Percentiles rank a stretch among this genome's conserved stretches.
phyloP scores from a whole-genome alignment of 2,797 vertebrate genomes.

The Heteromormyrus szaboi region DNA sequence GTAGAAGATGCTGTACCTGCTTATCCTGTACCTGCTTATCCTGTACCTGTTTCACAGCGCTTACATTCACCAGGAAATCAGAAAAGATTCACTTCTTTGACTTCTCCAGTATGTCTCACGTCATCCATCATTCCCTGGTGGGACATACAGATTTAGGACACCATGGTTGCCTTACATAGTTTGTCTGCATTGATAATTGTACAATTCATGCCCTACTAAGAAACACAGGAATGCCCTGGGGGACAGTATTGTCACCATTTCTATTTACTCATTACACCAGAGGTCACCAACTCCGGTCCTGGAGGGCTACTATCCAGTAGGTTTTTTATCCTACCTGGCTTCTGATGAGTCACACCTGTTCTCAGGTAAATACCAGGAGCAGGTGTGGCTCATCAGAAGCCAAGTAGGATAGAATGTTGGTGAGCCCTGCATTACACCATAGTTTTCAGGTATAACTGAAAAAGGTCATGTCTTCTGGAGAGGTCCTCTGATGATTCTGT shows the following conservation, averaged over 20 bases:
- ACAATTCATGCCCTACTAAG: neutral
- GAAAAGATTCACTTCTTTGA: neutral
- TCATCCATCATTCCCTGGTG: neutral
- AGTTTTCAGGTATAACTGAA: neutral
- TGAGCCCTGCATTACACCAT: too few relatives aligned
- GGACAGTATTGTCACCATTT: neutral
- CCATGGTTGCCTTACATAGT: neutral
- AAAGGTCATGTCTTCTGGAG: neutral
- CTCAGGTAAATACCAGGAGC: too few relatives aligned
- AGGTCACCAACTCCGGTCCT: too few relatives aligned
- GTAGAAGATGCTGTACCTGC: neutral
- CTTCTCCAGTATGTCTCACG: neutral
- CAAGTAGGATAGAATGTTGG: too few relatives aligned
- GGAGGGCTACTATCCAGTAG: too few relatives aligned
- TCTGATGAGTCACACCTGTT: too few relatives aligned
- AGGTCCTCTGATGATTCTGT: neutral
- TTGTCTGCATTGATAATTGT: neutral
- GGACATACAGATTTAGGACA: neutral
- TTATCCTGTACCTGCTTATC: neutral
- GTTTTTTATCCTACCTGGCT: too few relatives aligned
- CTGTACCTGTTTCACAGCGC: neutral
- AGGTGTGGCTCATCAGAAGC: too few relatives aligned
- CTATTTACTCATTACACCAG: neutral
- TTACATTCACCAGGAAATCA: neutral
- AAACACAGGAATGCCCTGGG: neutral